phyloP scores from a whole-genome alignment of 2,888 invertebrate species.

The Ormyrus labotus region DNA sequence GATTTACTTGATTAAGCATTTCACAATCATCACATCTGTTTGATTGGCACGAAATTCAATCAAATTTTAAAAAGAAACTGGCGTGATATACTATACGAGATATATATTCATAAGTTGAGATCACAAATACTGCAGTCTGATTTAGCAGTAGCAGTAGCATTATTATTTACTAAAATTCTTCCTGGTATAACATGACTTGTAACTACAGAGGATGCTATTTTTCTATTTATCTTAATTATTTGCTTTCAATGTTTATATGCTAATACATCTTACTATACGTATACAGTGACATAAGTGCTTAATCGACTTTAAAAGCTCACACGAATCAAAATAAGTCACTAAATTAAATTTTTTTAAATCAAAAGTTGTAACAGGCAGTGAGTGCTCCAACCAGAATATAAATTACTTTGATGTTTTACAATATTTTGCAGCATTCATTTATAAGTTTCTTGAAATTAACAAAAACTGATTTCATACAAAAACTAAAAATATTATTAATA shows the following conservation, averaged over 20 bases:
- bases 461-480: constrained; percentile 4
- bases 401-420: constrained; percentile 16
- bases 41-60: constrained; percentile 53
- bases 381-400: constrained; percentile 23
- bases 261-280: constrained; percentile 42
- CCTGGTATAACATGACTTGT: constrained; percentile 17
- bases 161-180: constrained; percentile 42
- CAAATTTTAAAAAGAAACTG: constrained; percentile 44
- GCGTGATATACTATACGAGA: constrained; percentile 41
- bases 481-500: constrained; percentile 5
- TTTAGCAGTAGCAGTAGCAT: constrained; percentile 46
- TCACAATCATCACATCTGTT: constrained; percentile 49
- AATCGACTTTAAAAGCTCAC: constrained; percentile 27
- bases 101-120: constrained; percentile 46
- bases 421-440: not conserved
- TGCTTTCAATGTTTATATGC: constrained; percentile 41
- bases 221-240: constrained; percentile 44
- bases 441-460: no score
- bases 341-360: constrained; percentile 21
- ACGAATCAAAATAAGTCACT: constrained; percentile 22
- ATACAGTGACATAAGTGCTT: constrained; percentile 35
- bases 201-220: constrained; percentile 42
- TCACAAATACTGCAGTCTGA: constrained; percentile 54
- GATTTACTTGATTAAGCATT: constrained; percentile 44
- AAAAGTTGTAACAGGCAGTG: constrained; percentile 55